Conservation (phyloP, 2,113 vertebrate species). For the Progne subis region DNA sequence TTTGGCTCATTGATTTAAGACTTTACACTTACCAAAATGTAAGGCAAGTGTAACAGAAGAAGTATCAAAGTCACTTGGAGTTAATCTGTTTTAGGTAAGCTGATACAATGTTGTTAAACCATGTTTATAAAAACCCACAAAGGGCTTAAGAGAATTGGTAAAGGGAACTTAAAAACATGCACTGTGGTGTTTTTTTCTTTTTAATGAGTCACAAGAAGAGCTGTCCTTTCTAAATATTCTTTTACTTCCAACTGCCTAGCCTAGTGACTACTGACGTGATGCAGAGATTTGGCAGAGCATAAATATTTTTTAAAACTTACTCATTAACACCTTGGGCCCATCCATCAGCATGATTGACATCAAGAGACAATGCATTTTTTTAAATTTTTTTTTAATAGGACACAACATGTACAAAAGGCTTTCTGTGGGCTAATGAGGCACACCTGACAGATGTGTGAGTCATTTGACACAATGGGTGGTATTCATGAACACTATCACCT, state of each 20-base stretch:
- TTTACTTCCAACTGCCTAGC: constrained; percentile 64
- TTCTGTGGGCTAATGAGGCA: constrained; percentile 67
- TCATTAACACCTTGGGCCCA: constrained; percentile 73
- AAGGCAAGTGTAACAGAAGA: constrained; percentile 66
- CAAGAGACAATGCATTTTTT: constrained; percentile 61
- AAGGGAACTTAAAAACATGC: constrained; percentile 48
- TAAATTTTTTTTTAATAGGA: constrained; percentile 45
- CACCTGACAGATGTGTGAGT: constrained; percentile 78
- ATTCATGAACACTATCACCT: constrained; percentile 62
- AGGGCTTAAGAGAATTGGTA: constrained; percentile 48
- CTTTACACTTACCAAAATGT: constrained; percentile 60
- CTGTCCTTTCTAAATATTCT: constrained; percentile 66
- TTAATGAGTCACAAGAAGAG: constrained; percentile 67
- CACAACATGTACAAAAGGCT: constrained; percentile 58
- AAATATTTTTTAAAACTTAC: constrained; percentile 74
- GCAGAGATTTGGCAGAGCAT: constrained; percentile 66
- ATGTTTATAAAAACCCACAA: constrained; percentile 59
- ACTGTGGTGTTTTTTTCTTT: background rate
- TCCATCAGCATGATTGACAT: constrained; percentile 74
- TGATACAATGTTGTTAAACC: constrained; percentile 75
- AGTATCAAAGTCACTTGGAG: constrained; percentile 66
- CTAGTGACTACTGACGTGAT: constrained; percentile 66
- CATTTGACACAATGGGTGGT: constrained; percentile 64
- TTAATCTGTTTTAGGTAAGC: constrained; percentile 78
- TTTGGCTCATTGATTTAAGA: constrained; percentile 56